Evolutionary conservation across 2,888 invertebrate genomes (phyloP).

Genomic region (Drosophila ezoana): DNA sequence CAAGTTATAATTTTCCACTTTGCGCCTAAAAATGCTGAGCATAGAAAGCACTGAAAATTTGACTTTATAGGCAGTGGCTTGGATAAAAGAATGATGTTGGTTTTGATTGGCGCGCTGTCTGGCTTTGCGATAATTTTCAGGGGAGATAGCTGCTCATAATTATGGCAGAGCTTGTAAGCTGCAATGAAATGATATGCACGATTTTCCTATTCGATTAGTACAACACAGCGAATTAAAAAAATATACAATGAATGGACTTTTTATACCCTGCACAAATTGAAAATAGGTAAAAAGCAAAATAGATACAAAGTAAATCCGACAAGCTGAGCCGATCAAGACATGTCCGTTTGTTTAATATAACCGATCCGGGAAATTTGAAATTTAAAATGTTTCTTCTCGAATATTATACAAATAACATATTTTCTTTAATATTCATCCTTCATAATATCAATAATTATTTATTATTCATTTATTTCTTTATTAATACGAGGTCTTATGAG

Average conservation of each 20-base stretch:
- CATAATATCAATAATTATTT: too few relatives aligned
- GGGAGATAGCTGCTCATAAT: slow-evolving; percentile 38
- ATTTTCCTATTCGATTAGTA: slow-evolving; percentile 24
- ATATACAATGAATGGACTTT: slow-evolving; percentile 2
- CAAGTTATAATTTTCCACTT: slow-evolving; percentile 80
- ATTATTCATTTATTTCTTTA: too few relatives aligned
- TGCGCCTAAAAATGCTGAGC: slow-evolving; percentile 67
- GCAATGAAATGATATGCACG: slow-evolving; percentile 55
- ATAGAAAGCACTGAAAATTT: slow-evolving; percentile 36
- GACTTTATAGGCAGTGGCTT: slow-evolving; percentile 28
- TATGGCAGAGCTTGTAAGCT: slow-evolving; percentile 57
- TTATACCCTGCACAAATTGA: neutral
- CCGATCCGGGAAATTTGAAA: too few relatives aligned
- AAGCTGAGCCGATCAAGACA: too few relatives aligned
- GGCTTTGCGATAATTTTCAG: slow-evolving; percentile 44
- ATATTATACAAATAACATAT: too few relatives aligned
- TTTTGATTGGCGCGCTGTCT: slow-evolving; percentile 17
- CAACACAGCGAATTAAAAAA: slow-evolving; percentile 9
- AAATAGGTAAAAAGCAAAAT: too few relatives aligned
- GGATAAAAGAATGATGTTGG: slow-evolving; percentile 15
- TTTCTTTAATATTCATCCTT: too few relatives aligned
- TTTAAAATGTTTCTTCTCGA: too few relatives aligned
- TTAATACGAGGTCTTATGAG: too few relatives aligned
- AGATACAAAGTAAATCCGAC: neutral
- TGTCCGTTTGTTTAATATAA: too few relatives aligned